phyloP scores from a whole-genome alignment of 2,797 vertebrate genomes.

The Anas georgica region DNA sequence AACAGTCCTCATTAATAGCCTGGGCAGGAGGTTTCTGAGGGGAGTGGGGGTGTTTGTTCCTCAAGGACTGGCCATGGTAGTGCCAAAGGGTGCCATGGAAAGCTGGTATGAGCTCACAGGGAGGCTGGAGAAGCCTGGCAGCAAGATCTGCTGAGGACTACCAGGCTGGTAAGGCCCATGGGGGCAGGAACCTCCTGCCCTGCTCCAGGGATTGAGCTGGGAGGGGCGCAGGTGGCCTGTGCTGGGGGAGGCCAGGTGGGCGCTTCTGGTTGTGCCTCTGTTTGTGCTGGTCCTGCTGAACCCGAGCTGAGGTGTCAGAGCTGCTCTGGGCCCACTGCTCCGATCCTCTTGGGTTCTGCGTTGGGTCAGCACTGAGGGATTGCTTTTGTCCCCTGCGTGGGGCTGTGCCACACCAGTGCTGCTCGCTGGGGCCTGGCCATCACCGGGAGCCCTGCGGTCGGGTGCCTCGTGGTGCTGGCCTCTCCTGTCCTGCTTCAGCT shows the following conservation, averaged over 20 bases:
- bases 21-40: neutral
- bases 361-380: neutral
- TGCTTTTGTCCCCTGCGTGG: neutral
- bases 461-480: neutral
- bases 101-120: neutral
- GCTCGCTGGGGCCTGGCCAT: neutral
- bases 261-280: accelerated
- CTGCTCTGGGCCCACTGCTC: neutral
- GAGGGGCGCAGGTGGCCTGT: neutral
- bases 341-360: neutral
- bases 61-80: neutral
- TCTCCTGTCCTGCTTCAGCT: neutral
- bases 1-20: neutral
- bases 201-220: neutral
- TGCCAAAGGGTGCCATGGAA: neutral
- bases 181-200: neutral
- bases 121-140: neutral
- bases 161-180: neutral
- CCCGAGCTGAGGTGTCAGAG: neutral
- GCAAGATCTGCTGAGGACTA: neutral
- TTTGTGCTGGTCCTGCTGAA: neutral
- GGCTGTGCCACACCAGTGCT: neutral
- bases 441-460: neutral
- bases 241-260: neutral
- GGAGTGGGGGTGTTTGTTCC: neutral